Evolutionary conservation across 2,113 vertebrate genomes (phyloP).

Genomic region (Oceanites oceanicus): DNA sequence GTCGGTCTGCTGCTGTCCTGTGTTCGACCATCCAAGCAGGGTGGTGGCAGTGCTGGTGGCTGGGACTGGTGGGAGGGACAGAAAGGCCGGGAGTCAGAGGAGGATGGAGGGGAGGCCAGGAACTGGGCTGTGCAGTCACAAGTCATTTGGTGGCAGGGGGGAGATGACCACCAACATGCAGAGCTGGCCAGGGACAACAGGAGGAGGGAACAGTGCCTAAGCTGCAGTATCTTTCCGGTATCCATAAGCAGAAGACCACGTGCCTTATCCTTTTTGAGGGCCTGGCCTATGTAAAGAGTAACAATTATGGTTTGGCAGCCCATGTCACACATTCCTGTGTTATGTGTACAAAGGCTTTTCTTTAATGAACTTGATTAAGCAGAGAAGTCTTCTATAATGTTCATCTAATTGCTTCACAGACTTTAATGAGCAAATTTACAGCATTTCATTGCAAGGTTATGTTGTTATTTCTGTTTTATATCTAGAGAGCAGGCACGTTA

Average conservation of each 20-base stretch:
- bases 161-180: rapidly evolving
- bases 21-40: neutral
- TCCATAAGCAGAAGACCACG: neutral
- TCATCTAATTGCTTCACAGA: neutral
- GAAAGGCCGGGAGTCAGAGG: neutral
- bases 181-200: neutral
- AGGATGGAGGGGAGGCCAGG: too few species aligned
- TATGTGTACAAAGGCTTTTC: neutral
- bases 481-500: neutral
- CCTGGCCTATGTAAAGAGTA: neutral
- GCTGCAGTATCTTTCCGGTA: neutral
- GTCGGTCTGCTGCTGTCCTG: neutral
- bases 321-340: neutral
- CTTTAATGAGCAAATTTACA: neutral
- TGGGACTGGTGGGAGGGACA: neutral
- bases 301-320: neutral
- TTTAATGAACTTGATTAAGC: neutral
- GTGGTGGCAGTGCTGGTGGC: neutral
- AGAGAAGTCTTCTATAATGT: neutral
- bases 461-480: neutral
- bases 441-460: neutral
- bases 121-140: neutral
- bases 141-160: neutral
- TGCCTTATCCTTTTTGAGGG: neutral
- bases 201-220: neutral